Evolutionary conservation across 1,140 invertebrate genomes (phyloP).

Genomic region (Drosophila kepulauana): DNA sequence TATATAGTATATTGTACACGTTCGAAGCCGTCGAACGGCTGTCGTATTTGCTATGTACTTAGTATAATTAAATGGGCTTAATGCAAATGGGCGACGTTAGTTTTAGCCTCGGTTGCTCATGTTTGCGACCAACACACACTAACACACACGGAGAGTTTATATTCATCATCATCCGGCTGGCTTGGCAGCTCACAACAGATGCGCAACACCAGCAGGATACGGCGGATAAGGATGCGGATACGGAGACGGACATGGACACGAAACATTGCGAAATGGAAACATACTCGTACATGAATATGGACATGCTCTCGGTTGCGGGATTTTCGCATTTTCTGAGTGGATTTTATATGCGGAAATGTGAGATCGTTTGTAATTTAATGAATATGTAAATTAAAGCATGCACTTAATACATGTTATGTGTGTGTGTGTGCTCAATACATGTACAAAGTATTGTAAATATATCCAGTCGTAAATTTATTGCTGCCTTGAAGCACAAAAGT

Average conservation of each 20-base stretch:
- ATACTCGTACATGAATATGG: constrained; percentile 16
- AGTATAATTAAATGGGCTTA: constrained; percentile 82
- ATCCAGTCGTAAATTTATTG: constrained; percentile 75
- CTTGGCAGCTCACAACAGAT: constrained; percentile 45
- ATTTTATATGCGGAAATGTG: constrained; percentile 60
- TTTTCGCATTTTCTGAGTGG: constrained; percentile 47
- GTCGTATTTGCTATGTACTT: constrained; percentile 81
- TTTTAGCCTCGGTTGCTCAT: constrained; percentile 10
- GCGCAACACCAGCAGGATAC: constrained; percentile 20
- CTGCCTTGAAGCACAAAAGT: constrained; percentile 77
- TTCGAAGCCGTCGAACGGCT: constrained; percentile 12
- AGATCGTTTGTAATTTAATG: constrained; percentile 75
- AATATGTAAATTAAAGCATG: constrained; percentile 80
- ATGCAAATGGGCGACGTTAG: constrained; percentile 63
- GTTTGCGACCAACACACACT: constrained; percentile 7
- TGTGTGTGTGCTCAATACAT: constrained; percentile 26
- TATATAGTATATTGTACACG: background rate
- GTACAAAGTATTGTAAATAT: constrained; percentile 36
- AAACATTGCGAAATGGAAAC: constrained; percentile 2
- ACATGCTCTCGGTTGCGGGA: constrained; percentile 4
- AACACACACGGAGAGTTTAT: constrained; percentile 46
- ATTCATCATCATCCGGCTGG: constrained; percentile 61
- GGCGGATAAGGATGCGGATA: constrained; percentile 9
- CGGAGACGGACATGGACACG: constrained; percentile 19
- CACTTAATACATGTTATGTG: constrained; percentile 56